Base-by-base conservation (phyloP, 2,797 vertebrate species). In the Scomberomorus guttatus region DNA sequence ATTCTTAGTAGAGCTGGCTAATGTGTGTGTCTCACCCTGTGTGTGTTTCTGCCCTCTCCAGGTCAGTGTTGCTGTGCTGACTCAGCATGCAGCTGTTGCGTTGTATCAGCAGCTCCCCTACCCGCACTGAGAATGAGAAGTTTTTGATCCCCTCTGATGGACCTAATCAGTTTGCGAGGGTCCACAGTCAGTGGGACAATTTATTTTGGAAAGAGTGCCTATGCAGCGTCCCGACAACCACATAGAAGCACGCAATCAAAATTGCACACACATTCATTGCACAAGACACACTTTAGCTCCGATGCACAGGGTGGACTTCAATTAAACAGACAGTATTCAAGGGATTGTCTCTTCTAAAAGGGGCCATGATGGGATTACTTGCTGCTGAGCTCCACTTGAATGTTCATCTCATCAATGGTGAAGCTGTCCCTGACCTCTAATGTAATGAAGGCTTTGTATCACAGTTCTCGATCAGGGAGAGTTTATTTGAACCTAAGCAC, bases 161-260 rank as follows among this genome's bases (percentile, higher is more conserved):
- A 75, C 58, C 80, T 48, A 6, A 42, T 5, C 3, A 57, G 77
- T 81, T 77, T 75, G 67, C 15, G 32, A 73, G 64, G 39, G 68
- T 77, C 80, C 67, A 29, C 85, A 71, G 72, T 75, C 67, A 22
- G 59, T 18, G 18, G 72, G 82, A 56, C 39, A 39, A 27, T 74
- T 72, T 76, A 56, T 70, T 77, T 79, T 75, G 61, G 39, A 90
- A 84, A 82, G 86, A 87, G 88, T 92, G 92, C 91, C 91, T 92
- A 85, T 42, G 73, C 81, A 75, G 66, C 62, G 68, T 73, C 80
- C 32, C 2, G 3, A 58, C 10, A 55, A 39, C 39, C 64, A 54
- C 68, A 64, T 22, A 34, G 7, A 75, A 18, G 50, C 42, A 60
- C 67, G 54, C 44, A 63, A 56, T 37, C 34, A 66, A 29, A 72